Evolutionary conservation across 1,140 invertebrate genomes (phyloP).

Genomic region (Hylyphantes graminicola): DNA sequence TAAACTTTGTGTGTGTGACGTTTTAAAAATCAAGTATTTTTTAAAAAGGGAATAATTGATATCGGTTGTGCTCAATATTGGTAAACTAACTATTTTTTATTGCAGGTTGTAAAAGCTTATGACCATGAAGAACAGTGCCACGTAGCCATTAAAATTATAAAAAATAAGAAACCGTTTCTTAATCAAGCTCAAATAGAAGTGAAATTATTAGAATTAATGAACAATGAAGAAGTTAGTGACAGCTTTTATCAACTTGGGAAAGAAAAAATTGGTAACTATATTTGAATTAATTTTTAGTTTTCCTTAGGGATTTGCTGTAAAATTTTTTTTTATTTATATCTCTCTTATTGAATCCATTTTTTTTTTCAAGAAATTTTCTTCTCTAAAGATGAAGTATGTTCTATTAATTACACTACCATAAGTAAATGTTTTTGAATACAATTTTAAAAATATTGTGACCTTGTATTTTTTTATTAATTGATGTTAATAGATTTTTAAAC

Average conservation of each 20-base stretch:
- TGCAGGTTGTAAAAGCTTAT: constrained; percentile 94
- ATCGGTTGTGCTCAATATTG: background rate
- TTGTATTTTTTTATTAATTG: background rate
- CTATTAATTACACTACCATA: background rate
- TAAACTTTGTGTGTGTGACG: background rate
- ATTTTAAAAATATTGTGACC: background rate
- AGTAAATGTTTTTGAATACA: background rate
- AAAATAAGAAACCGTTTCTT: constrained; percentile 99
- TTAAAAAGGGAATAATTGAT: background rate
- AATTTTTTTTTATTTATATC: too few relatives aligned
- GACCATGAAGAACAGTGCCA: constrained; percentile 97
- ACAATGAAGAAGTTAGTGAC: constrained; percentile 61
- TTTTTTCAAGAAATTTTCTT: background rate
- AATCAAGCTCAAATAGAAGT: constrained; percentile 99
- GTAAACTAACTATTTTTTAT: background rate
- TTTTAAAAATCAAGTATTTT: background rate
- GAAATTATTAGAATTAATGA: constrained; percentile 71
- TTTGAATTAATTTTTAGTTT: background rate
- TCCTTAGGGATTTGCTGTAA: background rate
- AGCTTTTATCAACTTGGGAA: constrained; percentile 77
- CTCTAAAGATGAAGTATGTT: background rate
- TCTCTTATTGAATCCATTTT: too few relatives aligned
- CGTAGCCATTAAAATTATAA: constrained; percentile 99
- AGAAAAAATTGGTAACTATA: constrained; percentile 67
- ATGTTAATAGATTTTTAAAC: too few relatives aligned